Percentiles rank a stretch among this genome's conserved stretches.
Conservation (phyloP, 2,888 invertebrate species). For the Scaptomyza reducta region DNA sequence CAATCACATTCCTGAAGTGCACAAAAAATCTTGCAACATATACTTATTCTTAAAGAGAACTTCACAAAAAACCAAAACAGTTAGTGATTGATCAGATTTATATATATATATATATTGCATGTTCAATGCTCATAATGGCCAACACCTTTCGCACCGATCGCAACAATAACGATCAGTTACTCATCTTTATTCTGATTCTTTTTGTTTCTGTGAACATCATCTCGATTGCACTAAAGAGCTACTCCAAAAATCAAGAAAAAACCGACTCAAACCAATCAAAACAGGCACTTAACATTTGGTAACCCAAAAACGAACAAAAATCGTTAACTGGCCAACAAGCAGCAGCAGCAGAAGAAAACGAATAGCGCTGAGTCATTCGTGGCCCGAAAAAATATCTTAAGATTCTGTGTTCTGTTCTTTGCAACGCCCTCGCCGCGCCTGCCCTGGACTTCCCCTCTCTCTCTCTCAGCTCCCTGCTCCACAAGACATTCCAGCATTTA, state of each 20-base stretch:
- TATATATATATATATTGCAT: slow-evolving; percentile 4
- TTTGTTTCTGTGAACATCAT: slow-evolving; percentile 57
- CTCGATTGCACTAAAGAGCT: slow-evolving; percentile 38
- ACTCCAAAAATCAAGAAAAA: not conserved
- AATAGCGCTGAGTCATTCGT: slow-evolving; percentile 51
- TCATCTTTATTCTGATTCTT: not conserved
- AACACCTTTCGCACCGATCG: slow-evolving; percentile 2
- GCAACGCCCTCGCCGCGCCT: slow-evolving; percentile 45
- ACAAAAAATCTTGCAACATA: not conserved
- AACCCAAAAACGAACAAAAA: slow-evolving; percentile 36
- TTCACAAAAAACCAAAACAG: not conserved
- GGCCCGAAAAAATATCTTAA: slow-evolving; percentile 21
- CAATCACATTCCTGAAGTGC: not conserved
- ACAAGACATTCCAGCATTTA: slow-evolving; percentile 3
- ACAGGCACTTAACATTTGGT: slow-evolving; percentile 75
- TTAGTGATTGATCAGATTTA: slow-evolving; percentile 20
- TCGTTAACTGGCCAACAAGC: slow-evolving; percentile 34
- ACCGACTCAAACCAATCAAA: slow-evolving; percentile 66
- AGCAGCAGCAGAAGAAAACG: slow-evolving; percentile 23
- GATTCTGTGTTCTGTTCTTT: slow-evolving; percentile 18
- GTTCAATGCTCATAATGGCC: slow-evolving; percentile 17
- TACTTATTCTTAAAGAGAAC: not conserved
- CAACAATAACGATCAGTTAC: slow-evolving; percentile 25
- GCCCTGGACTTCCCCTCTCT: not conserved
- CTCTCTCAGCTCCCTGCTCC: not conserved